Evolutionary conservation across 1,140 invertebrate species (phyloP).

Genomic region (Lasioglossum baleicum): DNA sequence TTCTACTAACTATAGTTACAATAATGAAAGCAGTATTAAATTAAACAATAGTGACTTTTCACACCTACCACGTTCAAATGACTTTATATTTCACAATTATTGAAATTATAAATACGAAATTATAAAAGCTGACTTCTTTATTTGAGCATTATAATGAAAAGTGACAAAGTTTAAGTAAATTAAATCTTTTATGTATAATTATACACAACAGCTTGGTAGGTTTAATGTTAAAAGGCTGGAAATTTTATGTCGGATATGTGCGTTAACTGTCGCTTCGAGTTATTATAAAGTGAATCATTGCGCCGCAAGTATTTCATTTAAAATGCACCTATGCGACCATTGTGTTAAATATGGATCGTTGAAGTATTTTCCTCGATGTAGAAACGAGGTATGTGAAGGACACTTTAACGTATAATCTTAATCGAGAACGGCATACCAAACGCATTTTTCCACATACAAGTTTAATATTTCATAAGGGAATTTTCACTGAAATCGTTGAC

Average conservation of each 20-base stretch:
- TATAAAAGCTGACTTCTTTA: too few species aligned
- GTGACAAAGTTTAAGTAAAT: too few species aligned
- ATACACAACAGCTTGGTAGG: too few species aligned
- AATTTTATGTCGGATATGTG: slow-evolving; percentile 4
- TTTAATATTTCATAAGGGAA: neutral
- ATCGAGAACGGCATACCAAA: slow-evolving; percentile 3
- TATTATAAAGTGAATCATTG: slow-evolving; percentile 25
- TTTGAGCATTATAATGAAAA: too few species aligned
- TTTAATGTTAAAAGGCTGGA: neutral
- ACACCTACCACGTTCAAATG: too few species aligned
- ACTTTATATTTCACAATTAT: too few species aligned
- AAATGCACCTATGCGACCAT: slow-evolving; percentile 28
- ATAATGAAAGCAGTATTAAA: neutral
- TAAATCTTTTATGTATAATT: too few species aligned
- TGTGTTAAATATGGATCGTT: slow-evolving; percentile 51
- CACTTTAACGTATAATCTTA: neutral
- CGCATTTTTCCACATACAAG: neutral
- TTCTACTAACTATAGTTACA: neutral
- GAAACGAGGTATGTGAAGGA: slow-evolving; percentile 4
- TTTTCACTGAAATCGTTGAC: neutral
- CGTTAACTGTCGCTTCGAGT: neutral
- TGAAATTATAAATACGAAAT: too few species aligned
- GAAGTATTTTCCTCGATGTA: slow-evolving; percentile 30
- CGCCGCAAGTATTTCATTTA: slow-evolving; percentile 19
- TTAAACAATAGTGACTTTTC: too few species aligned